Evolutionary conservation across 2,797 vertebrate species (phyloP).

Genomic region (Mormyrus proboscirostris): DNA sequence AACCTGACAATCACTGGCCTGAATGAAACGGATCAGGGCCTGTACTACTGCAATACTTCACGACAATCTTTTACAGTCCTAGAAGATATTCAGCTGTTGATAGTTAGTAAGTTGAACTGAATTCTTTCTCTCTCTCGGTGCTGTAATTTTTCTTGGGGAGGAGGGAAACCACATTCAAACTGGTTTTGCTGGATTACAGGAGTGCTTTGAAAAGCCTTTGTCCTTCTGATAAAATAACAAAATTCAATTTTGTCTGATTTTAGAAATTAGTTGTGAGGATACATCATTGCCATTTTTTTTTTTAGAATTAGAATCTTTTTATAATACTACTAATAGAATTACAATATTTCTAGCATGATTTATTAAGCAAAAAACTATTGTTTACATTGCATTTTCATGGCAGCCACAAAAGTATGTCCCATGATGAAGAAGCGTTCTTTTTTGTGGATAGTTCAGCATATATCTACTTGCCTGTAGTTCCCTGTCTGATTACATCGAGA

Average conservation of each 20-base stretch:
- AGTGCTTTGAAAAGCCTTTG: not conserved
- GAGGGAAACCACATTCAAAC: slow-evolving; percentile 32
- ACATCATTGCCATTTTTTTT: not conserved
- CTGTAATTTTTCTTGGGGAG: not conserved
- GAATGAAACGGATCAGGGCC: slow-evolving; percentile 58
- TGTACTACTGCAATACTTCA: slow-evolving; percentile 66
- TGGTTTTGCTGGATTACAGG: slow-evolving; percentile 39
- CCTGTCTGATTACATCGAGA: not conserved
- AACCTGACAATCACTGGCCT: slow-evolving; percentile 59
- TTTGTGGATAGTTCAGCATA: not conserved
- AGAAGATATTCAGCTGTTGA: slow-evolving; percentile 52
- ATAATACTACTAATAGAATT: too few relatives aligned
- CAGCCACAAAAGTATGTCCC: not conserved
- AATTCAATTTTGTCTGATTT: not conserved
- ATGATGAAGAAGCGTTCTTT: not conserved
- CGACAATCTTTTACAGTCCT: slow-evolving; percentile 24
- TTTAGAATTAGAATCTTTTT: too few relatives aligned
- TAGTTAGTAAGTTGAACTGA: slow-evolving; percentile 64
- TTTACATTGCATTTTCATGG: not conserved
- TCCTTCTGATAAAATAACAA: not conserved
- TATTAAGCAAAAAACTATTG: not conserved
- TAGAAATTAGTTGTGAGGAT: not conserved
- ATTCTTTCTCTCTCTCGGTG: not conserved
- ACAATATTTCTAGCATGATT: not conserved
- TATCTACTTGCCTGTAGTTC: not conserved